Evolutionary conservation across 2,888 invertebrate species (phyloP), one percentile per base, ranked within the genome.

Genomic region (Synergus gifuensis): DNA sequence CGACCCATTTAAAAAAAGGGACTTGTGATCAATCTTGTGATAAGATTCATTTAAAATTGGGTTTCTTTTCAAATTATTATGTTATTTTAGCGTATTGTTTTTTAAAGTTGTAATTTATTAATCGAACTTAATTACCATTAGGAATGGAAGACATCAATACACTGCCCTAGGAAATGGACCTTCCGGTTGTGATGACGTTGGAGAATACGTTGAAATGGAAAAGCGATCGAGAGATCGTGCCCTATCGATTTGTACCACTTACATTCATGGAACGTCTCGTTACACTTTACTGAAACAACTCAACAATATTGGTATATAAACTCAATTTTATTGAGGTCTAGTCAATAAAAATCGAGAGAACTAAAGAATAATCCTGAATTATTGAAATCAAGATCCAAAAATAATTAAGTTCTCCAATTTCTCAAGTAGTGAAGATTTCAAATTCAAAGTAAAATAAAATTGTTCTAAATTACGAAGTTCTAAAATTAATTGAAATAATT

Each of bases 271-370:
- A 85, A 94, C 94, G 64, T 93, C 94, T 83, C 94, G 98, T 86
- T 98, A 98, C 91, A 95, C 95, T 87, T 94, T 97, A 85, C 94
- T 96, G 86, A 95, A 96, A 77, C 96, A 97, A 88, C 93, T 98
- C 84, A 95, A 96, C 88, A 95, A 96, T 84, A 96, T 98, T 83
- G 98, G 94, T 94, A 89, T 42, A n/a, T 73, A 58, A 54, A 73
- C 54, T 73, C 54, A 73, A 40, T 69, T 69, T 49, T 69, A 69
- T 69, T 49, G 16, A 69, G 28, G 28, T 28, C 18, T 69, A 69
- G 44, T 49, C 49, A 49, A 69, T 69, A 69, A 49, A 69, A 16
- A 28, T 49, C 8, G 1, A 16, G 14, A 69, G 28, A 36, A 28
- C 46, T 28, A 49, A 28, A 58, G 58, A 18, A 18, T 18, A 7